A percentile compares a stretch with the other conserved stretches of the same genome.
Evolutionary conservation across 2,113 vertebrate genomes (phyloP).

Genomic region (Herpetotheres cachinnans): DNA sequence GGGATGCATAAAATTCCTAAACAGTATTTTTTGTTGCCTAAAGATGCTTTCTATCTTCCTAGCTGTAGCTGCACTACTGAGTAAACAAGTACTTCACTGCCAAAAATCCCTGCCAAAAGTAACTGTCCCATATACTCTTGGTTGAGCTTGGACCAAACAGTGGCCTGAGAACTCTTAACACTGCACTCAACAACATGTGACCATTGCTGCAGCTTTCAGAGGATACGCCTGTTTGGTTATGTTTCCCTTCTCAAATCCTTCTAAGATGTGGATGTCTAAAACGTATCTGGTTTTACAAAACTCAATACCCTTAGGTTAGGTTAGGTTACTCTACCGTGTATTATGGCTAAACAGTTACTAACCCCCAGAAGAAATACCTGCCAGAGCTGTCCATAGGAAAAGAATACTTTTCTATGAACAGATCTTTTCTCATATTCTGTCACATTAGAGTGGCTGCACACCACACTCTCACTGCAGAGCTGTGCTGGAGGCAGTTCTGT

Average conservation of each 20-base stretch:
- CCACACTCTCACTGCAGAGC: neutral
- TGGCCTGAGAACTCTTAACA: neutral
- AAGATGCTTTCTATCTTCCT: conserved; percentile 19
- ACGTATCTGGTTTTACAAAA: neutral
- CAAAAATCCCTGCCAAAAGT: conserved; percentile 27
- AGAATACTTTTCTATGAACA: neutral
- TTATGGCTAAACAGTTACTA: neutral
- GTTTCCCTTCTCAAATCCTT: neutral
- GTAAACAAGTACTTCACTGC: conserved; percentile 35
- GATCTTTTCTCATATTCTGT: neutral
- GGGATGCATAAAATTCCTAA: conserved; percentile 28
- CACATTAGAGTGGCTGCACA: neutral
- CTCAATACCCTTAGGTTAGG: neutral
- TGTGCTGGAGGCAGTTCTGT: neutral
- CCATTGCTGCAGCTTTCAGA: neutral
- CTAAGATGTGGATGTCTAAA: neutral
- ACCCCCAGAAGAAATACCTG: neutral
- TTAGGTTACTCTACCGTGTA: neutral
- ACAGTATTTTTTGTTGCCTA: neutral
- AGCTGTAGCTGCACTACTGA: neutral
- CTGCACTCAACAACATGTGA: neutral
- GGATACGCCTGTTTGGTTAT: neutral
- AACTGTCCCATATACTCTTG: neutral
- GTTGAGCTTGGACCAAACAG: neutral
- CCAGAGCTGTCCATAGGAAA: neutral